These are phyloP conservation scores for Limnephilus auricula DNA, from an alignment of 2,888 invertebrate genomes.

Conservation along the genomic window DNA sequence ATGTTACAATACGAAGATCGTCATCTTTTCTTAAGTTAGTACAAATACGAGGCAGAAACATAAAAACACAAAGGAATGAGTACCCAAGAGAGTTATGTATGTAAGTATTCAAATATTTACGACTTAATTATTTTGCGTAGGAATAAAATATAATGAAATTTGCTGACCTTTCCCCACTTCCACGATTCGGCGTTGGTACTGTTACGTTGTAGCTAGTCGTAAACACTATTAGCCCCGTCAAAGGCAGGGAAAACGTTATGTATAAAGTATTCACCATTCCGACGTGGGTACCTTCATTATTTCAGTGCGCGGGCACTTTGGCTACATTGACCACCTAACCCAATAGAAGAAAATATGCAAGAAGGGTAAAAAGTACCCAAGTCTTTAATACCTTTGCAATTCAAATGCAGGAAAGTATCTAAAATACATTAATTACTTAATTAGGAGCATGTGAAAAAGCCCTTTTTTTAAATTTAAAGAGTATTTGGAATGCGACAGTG, in stretches of 20 bases:
- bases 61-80: not conserved
- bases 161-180: conserved; percentile 31
- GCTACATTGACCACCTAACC: conserved; percentile 27
- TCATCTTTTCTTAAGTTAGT: too few relatives aligned
- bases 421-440: not conserved
- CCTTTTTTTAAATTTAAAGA: too few relatives aligned
- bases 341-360: not conserved
- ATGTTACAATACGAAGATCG: too few relatives aligned
- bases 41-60: not conserved
- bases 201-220: not conserved
- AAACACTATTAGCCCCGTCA: conserved; percentile 57
- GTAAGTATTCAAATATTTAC: not conserved
- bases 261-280: conserved; percentile 34
- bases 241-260: conserved; percentile 53
- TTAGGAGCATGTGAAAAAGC: too few relatives aligned
- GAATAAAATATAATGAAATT: not conserved
- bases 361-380: not conserved
- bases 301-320: conserved; percentile 2
- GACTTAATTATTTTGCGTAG: not conserved
- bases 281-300: not conserved
- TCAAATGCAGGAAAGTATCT: not conserved
- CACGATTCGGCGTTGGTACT: not conserved
- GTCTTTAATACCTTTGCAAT: too few relatives aligned
- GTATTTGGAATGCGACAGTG: too few relatives aligned
- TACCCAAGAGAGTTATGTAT: not conserved